These are phyloP conservation scores for Protodeltote pygarga DNA, from an alignment of 2,888 invertebrate species.

Conservation along the genomic window DNA sequence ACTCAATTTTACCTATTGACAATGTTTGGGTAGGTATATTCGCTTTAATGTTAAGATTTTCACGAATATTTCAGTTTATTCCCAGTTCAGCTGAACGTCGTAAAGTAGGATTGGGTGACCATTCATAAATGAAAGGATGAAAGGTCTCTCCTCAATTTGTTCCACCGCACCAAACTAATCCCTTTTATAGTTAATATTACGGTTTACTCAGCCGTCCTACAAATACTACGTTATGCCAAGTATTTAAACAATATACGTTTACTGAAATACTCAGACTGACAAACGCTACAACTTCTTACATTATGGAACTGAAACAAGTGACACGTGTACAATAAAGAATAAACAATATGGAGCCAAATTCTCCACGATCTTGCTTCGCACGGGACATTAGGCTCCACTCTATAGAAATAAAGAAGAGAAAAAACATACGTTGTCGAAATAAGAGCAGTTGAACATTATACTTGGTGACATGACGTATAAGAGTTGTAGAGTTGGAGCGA, in stretches of 20 bases:
- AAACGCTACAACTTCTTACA: conserved; percentile 21
- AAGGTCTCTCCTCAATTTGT: conserved; percentile 39
- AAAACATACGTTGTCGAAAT: conserved; percentile 50
- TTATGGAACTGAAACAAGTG: conserved; percentile 21
- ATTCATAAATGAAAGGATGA: conserved; percentile 34
- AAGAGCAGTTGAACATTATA: conserved; percentile 50
- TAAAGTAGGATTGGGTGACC: conserved; percentile 25
- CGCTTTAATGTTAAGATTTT: too few species aligned
- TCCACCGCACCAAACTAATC: conserved; percentile 25
- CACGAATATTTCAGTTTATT: conserved; percentile 6
- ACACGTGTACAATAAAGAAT: conserved; percentile 49
- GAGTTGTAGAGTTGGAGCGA: conserved; percentile 58
- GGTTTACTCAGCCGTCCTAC: conserved; percentile 16
- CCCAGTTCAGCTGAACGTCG: conserved; percentile 5
- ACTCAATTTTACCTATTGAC: too few species aligned
- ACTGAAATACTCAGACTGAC: conserved; percentile 19
- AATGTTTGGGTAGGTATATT: too few species aligned
- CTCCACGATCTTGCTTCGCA: conserved; percentile 35
- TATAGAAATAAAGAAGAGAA: conserved; percentile 51
- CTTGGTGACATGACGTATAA: conserved; percentile 52
- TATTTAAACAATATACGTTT: conserved; percentile 34
- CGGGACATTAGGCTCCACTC: conserved; percentile 51
- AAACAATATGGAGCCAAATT: conserved; percentile 54
- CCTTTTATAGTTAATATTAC: conserved; percentile 30
- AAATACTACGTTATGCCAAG: conserved; percentile 15